Conservation (phyloP, 30 jellyfish, hydroid and myxozoan genomes). For the Aurelia aurita region DNA sequence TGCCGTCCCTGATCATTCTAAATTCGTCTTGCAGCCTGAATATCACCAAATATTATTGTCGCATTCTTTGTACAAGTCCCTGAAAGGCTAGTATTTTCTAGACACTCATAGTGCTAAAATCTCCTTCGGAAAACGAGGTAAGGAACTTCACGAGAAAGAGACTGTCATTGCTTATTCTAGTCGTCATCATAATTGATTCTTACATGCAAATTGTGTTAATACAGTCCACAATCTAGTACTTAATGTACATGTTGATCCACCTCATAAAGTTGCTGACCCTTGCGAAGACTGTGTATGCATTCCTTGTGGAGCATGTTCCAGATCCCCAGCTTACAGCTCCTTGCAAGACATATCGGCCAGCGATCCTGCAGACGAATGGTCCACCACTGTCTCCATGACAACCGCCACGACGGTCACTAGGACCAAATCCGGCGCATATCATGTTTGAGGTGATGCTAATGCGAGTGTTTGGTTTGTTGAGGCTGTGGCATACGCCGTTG, state of each 20-base stretch:
- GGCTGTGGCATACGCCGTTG: constrained; percentile 41
- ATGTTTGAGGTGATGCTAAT: constrained; percentile 64
- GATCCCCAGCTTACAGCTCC: constrained; percentile 98
- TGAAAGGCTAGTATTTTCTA: too few species aligned
- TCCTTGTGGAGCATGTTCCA: constrained; percentile 67
- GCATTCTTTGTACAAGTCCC: too few species aligned
- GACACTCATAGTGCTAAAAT: too few species aligned
- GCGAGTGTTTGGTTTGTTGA: constrained; percentile 48
- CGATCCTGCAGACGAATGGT: constrained; percentile 83
- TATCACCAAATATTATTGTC: too few species aligned
- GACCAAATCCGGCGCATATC: constrained; percentile 94
- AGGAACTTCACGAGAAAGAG: too few species aligned
- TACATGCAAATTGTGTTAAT: too few species aligned
- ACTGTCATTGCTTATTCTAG: too few species aligned
- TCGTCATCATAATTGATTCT: too few species aligned
- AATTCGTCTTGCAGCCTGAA: too few species aligned
- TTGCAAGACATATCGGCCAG: constrained; percentile 74
- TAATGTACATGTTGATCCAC: constrained; percentile 51
- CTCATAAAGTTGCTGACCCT: constrained; percentile 47
- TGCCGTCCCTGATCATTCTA: too few species aligned
- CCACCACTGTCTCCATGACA: constrained; percentile 98
- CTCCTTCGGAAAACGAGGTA: too few species aligned
- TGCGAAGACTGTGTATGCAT: constrained; percentile 90
- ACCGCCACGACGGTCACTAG: constrained; percentile 76
- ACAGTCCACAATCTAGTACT: not conserved